These are phyloP conservation scores for Odontamblyopus rebecca DNA, from an alignment of 2,797 vertebrate species.

Conservation along the genomic window DNA sequence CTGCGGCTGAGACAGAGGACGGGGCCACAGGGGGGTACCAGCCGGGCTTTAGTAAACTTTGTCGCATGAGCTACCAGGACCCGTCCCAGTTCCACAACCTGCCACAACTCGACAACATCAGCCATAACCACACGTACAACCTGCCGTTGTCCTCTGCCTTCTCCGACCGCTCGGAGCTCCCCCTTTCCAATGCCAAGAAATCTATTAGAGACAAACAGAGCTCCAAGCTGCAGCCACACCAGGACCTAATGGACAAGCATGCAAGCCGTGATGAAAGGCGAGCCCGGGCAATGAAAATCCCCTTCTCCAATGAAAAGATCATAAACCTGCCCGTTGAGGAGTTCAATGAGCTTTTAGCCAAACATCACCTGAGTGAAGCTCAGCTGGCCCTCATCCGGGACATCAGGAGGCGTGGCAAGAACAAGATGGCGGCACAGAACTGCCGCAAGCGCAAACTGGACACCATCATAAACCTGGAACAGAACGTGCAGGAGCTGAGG, in stretches of 20 bases:
- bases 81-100: conserved; percentile 88
- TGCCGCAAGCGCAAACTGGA: conserved; percentile 98
- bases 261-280: conserved; percentile 93
- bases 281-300: conserved; percentile 96
- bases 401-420: conserved; percentile 95
- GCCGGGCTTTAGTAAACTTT: conserved; percentile 94
- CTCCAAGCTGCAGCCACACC: conserved; percentile 71
- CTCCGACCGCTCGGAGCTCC: conserved; percentile 78
- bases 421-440: conserved; percentile 99
- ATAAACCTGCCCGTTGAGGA: conserved; percentile 98
- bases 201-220: conserved; percentile 82
- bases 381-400: conserved; percentile 96
- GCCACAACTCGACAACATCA: conserved; percentile 90
- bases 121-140: conserved; percentile 98
- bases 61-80: conserved; percentile 98
- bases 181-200: conserved; percentile 77
- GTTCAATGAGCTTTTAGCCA: conserved; percentile 97
- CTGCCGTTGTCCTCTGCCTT: conserved; percentile 83
- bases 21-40: conserved; percentile 93
- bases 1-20: conserved; percentile 86
- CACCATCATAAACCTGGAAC: conserved; percentile 95
- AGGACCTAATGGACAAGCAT: conserved; percentile 90
- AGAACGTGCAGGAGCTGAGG: conserved; percentile 92
- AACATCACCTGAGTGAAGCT: conserved; percentile 93
- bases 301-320: conserved; percentile 97